Percentiles rank a stretch among this genome's conserved stretches.
Conservation (phyloP, 2,113 vertebrate species). For the Eulemur rufifrons region DNA sequence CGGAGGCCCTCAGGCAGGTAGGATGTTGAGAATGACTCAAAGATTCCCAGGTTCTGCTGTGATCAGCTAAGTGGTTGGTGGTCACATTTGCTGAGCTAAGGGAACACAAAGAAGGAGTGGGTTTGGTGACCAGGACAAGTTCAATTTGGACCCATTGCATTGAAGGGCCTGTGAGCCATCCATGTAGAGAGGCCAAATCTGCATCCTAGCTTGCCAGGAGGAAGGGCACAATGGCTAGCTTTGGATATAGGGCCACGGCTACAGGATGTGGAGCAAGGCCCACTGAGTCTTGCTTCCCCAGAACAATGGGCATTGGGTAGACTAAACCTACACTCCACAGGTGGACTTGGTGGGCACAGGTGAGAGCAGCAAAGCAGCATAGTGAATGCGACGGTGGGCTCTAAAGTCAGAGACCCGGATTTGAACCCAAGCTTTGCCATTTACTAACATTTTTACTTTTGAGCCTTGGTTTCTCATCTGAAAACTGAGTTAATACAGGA, state of each 20-base stretch:
- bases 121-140: background rate
- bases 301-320: background rate
- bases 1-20: background rate
- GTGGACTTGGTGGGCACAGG: background rate
- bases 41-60: background rate
- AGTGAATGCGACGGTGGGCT: rapidly evolving
- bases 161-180: background rate
- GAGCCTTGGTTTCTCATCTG: constrained; percentile 34
- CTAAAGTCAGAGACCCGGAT: background rate
- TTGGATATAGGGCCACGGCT: background rate
- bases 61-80: background rate
- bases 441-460: background rate
- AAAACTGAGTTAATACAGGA: background rate
- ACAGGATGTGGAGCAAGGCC: background rate
- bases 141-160: background rate
- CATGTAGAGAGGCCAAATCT: background rate
- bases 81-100: background rate
- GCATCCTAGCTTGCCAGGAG: background rate
- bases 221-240: background rate
- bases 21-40: background rate
- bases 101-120: background rate
- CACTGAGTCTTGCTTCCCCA: background rate
- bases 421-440: background rate
- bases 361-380: background rate
- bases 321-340: background rate